Percentiles rank a stretch among this genome's conserved stretches.
phyloP scores from a whole-genome alignment of 2,113 vertebrate species.

The Tragulus kanchil region DNA sequence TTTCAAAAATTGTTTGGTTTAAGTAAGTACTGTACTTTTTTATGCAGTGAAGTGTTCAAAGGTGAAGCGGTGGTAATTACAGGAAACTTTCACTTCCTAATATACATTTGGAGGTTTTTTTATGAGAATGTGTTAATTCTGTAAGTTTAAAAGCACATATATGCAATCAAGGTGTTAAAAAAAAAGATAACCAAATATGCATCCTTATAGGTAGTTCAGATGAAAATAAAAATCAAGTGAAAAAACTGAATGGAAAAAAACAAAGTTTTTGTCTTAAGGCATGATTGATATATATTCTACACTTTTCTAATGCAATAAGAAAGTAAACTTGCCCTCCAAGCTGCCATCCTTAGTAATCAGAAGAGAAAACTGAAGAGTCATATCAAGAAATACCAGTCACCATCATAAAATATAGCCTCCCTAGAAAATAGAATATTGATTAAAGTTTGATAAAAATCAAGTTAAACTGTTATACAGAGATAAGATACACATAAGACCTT shows the following conservation, averaged over 20 bases:
- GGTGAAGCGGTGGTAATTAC: background rate
- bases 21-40: constrained; percentile 27
- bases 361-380: constrained; percentile 26
- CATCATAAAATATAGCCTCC: background rate
- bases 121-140: constrained; percentile 41
- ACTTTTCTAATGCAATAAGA: constrained; percentile 29
- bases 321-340: constrained; percentile 36
- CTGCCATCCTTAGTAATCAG: background rate
- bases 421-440: constrained; percentile 12
- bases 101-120: background rate
- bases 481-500: background rate
- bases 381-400: background rate
- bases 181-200: background rate
- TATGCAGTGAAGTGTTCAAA: constrained; percentile 31
- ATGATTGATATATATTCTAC: background rate
- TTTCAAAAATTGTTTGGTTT: constrained; percentile 1
- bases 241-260: constrained; percentile 27
- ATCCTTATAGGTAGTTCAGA: background rate
- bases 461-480: constrained; percentile 16
- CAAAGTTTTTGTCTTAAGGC: background rate
- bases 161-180: background rate
- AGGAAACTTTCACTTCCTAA: constrained; percentile 34
- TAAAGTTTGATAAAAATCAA: constrained; percentile 29
- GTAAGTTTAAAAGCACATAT: constrained; percentile 28
- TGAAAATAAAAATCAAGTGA: constrained; percentile 21